These are phyloP conservation scores for Patiria pectinifera DNA, from an alignment of 53 echinoderm and acorn worm species.

Conservation along the genomic window DNA sequence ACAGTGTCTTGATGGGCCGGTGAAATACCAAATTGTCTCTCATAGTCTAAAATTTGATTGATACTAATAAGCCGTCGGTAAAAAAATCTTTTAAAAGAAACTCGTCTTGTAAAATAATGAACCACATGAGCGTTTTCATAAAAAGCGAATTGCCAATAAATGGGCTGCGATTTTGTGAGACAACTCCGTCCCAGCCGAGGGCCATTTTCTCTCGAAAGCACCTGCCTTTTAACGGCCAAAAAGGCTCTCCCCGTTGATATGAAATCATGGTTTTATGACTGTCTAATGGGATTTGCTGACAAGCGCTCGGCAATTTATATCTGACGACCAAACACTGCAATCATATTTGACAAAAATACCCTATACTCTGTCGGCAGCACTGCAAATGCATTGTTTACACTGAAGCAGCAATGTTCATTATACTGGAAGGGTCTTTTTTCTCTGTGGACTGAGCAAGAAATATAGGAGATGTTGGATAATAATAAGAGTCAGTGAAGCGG, in stretches of 20 bases:
- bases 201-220: neutral
- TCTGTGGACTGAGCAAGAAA: neutral
- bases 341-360: neutral
- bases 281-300: neutral
- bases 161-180: neutral
- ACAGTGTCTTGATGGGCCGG: too few relatives aligned
- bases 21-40: neutral
- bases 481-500: conserved; percentile 15
- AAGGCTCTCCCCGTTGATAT: neutral
- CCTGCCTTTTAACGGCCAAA: neutral
- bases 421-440: neutral
- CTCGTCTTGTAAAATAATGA: neutral
- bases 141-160: neutral
- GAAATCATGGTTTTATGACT: neutral
- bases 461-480: neutral
- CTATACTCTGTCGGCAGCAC: neutral
- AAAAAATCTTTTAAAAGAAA: neutral
- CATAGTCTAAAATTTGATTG: too few relatives aligned
- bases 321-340: neutral
- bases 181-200: neutral
- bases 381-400: neutral
- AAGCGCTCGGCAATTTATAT: neutral
- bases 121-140: neutral
- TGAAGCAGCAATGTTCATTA: neutral
- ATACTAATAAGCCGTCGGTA: neutral